Base-by-base conservation (phyloP, 1,140 invertebrate genomes). In the Caenorhabditis remanei region DNA sequence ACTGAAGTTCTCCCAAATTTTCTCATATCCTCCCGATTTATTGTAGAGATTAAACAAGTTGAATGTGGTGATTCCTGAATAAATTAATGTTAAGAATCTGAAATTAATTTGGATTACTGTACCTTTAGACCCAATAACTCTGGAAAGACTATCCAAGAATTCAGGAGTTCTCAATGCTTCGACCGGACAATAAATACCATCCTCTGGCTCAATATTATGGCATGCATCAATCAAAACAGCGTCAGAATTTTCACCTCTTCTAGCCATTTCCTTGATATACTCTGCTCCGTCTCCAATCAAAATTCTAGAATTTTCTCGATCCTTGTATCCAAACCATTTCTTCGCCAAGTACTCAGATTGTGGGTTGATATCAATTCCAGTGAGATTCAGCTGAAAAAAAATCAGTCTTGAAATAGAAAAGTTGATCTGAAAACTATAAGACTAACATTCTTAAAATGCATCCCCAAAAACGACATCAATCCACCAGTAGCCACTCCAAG, bases 381-480 rank as follows among this genome's bases (percentile, higher is more conserved):
- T 79, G 7, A 79, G n/a, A 13, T 79, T 50, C 9, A 50, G 7
- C 71, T 50, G 65, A 43, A 71, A 71, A 63, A 32, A 40, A 8
- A 63, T 19, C 11, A 21, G n/a, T 13, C 8, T 14, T 58, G 0
- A n/a, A 58, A 58, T 19, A n/a, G n/a, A 63, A 9, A 8, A 11
- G 11, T 32, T 32, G 56, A 7, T 19, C 16, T 14, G 14, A 58
- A 24, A 63, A 11, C 24, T 40, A 24, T 11, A 63, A 32, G 5
- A 48, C 65, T 71, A 11, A 79, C 71, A 79, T 79, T 79, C 40
- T 50, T 79, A 19, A 79, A 79, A 79, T 79, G 24, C n/a, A 4
- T 5, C 0, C 3, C 6, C 40, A 71, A 43, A 43, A 43, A 71
- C 4, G 65, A 71, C 41, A 71, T 71, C 19, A 71, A 43, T 43